A percentile compares a stretch with the other conserved stretches of the same genome.
phyloP scores from a whole-genome alignment of 2,113 vertebrate genomes.

The Rattus norvegicus region DNA sequence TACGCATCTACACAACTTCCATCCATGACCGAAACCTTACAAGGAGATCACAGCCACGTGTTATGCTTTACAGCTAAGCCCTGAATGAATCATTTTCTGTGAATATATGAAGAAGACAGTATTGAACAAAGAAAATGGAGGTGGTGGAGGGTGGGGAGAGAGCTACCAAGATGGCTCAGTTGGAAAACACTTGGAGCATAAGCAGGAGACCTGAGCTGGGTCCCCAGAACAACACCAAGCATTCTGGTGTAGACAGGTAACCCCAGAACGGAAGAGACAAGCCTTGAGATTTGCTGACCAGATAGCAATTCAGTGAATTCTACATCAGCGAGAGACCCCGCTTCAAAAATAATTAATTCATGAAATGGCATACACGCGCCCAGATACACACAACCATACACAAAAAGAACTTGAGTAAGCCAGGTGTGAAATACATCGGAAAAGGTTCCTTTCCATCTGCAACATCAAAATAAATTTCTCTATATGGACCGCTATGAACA shows the following conservation, averaged over 20 bases:
- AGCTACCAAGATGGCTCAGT: neutral
- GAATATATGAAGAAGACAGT: neutral
- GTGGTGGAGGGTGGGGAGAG: too few relatives aligned
- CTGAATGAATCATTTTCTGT: neutral
- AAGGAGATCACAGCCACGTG: neutral
- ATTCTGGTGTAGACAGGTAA: neutral
- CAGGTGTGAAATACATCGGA: neutral
- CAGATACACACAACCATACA: neutral
- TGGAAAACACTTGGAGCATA: neutral
- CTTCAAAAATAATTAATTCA: neutral
- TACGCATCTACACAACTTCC: neutral
- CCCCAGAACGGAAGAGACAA: neutral
- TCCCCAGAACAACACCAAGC: neutral
- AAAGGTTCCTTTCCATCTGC: neutral
- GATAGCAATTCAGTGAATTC: neutral
- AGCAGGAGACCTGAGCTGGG: neutral
- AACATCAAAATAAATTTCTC: slow-evolving; percentile 19
- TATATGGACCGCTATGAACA: neutral
- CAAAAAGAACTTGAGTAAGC: neutral
- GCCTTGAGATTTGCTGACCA: neutral
- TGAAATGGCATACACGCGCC: neutral
- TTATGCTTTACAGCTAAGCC: neutral
- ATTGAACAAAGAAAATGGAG: neutral
- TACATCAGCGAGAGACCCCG: neutral
- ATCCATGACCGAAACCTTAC: neutral